Evolutionary conservation across 2,797 vertebrate species (phyloP).

Genomic region (Poecilia wingei): DNA sequence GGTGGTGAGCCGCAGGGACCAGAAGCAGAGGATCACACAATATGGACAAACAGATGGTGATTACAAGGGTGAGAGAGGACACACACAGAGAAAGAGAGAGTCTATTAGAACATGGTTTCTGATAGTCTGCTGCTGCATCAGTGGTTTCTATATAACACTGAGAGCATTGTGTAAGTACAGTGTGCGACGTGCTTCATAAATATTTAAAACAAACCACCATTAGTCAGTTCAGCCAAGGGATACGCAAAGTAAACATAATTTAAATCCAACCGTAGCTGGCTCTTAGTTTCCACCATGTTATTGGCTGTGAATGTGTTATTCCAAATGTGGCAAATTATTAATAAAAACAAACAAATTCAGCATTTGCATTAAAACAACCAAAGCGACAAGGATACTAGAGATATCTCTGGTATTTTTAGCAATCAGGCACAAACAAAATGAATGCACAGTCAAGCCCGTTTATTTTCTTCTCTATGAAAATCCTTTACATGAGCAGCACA

Average conservation of each 20-base stretch:
- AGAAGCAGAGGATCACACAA: constrained; percentile 67
- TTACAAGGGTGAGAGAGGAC: constrained; percentile 50
- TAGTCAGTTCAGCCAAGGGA: constrained; percentile 40
- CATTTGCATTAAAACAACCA: constrained; percentile 47
- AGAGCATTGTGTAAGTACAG: constrained; percentile 13
- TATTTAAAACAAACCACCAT: constrained; percentile 58
- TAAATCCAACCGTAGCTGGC: constrained; percentile 9
- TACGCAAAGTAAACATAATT: constrained; percentile 45
- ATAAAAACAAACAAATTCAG: constrained; percentile 28
- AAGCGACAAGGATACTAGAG: constrained; percentile 23
- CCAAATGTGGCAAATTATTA: constrained; percentile 53
- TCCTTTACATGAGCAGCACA: constrained; percentile 39
- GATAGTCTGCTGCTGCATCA: constrained; percentile 32
- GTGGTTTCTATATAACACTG: constrained; percentile 40
- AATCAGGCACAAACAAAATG: constrained; percentile 40
- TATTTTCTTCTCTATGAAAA: constrained; percentile 57
- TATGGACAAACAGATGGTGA: constrained; percentile 83
- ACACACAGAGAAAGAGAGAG: constrained; percentile 50
- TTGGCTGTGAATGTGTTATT: constrained; percentile 6
- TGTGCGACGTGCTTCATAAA: constrained; percentile 55
- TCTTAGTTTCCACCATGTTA: background rate
- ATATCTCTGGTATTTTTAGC: constrained; percentile 22
- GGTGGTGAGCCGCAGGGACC: constrained; percentile 64
- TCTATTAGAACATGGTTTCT: constrained; percentile 50
- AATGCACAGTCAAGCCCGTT: constrained; percentile 50